Evolutionary conservation across 2,797 vertebrate genomes (phyloP), one percentile per base, ranked within the genome.

Genomic region (Buceros bicornis): DNA sequence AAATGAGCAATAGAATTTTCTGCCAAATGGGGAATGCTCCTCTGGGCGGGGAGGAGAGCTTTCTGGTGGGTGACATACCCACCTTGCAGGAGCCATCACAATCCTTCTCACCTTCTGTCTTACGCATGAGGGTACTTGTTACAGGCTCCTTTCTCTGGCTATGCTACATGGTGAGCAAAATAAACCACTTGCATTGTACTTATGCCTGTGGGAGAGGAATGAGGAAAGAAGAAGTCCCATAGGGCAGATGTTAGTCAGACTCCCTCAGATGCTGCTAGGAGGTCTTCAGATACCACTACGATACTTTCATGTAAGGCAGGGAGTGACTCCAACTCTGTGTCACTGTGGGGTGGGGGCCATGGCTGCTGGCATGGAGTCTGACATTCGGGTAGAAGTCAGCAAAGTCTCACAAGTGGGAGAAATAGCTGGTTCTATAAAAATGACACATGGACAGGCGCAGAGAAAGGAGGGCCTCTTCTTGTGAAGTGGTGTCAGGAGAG

Each of bases 201-300:
- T 89, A 47, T 82, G 26, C 16, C 67, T 71, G 22, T 67, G 77
- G 21, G 85, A 81, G 20, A 84, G 51, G 73, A 88, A 88, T 79
- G 77, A 90, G 48, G 67, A 77, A 86, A 90, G 47, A 24, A 82
- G 22, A 31, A 66, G 17, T 80, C 18, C 26, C 13, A 50, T 8
- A 47, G 48, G 48, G 60, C n/a, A 87, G 60, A 54, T 51, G 16
- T 54, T 67, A 40, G 66, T 82, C 70, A 95, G 73, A 35, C 61
- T 82, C 60, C 64, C 54, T 82, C 45, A 73, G 83, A 81, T 88
- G 51, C 19, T 54, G 10, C 50, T 61, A 25, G 29, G 45, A 90
- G 7, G 37, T 71, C 70, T 89, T 82, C 37, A 67, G 64, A 71
- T 61, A 40, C 24, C 43, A n/a, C 40, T 25, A 25, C 0, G 0